Conservation (phyloP, 1,140 invertebrate species). For the Pseudobourletiella spinata region DNA sequence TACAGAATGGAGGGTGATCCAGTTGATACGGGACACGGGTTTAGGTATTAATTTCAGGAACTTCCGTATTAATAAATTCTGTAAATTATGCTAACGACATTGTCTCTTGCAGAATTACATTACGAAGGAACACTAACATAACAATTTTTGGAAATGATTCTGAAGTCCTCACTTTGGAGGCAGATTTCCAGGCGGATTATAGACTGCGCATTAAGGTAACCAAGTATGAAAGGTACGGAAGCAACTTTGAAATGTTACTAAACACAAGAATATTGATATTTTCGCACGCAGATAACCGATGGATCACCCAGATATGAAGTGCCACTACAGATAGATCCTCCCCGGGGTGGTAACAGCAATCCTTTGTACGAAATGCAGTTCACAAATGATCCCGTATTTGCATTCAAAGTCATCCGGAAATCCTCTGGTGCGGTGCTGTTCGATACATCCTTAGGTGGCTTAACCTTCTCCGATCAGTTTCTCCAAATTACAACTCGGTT, state of each 20-base stretch:
- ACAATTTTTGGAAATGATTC: slow-evolving; percentile 17
- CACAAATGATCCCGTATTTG: slow-evolving; percentile 20
- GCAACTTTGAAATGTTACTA: too few species aligned
- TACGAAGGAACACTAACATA: neutral
- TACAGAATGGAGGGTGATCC: too few species aligned
- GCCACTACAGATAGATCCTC: slow-evolving; percentile 23
- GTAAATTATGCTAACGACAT: too few species aligned
- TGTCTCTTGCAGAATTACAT: slow-evolving; percentile 10
- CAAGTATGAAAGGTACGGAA: too few species aligned
- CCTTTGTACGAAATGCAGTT: slow-evolving; percentile 21
- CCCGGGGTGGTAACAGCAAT: slow-evolving; percentile 5
- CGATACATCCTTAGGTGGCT: slow-evolving; percentile 50
- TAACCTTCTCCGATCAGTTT: slow-evolving; percentile 69
- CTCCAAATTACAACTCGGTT: slow-evolving; percentile 65
- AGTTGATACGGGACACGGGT: too few species aligned
- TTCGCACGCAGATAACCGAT: slow-evolving; percentile 27
- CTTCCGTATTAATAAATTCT: too few species aligned
- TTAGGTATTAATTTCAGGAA: too few species aligned
- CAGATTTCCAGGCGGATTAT: slow-evolving; percentile 24
- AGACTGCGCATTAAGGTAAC: slow-evolving; percentile 27
- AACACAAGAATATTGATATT: too few species aligned
- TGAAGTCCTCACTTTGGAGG: slow-evolving; percentile 10
- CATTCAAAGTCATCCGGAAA: slow-evolving; percentile 25
- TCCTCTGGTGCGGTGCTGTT: slow-evolving; percentile 22
- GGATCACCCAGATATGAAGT: slow-evolving; percentile 29